Percentiles rank a stretch among this genome's conserved stretches.
Conservation (phyloP, 1,140 invertebrate genomes). For the Nephotettix cincticeps region DNA sequence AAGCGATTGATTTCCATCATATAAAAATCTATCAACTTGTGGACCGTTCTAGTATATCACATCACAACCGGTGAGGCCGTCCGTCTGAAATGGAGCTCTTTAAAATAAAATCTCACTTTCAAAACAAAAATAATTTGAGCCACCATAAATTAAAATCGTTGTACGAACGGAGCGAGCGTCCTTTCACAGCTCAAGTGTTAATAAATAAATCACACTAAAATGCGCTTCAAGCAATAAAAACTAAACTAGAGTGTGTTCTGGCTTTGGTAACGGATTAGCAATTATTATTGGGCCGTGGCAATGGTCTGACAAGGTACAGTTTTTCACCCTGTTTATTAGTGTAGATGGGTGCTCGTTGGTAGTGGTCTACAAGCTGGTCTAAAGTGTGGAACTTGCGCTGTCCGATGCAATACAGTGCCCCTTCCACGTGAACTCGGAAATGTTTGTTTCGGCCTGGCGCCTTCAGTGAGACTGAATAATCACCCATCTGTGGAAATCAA, state of each 20-base stretch:
- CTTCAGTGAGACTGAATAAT: constrained; percentile 98
- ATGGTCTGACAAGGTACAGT: constrained; percentile 83
- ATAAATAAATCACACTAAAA: constrained; percentile 12
- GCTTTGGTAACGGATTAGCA: constrained; percentile 25
- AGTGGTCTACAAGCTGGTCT: constrained; percentile 97
- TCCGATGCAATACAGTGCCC: constrained; percentile 92
- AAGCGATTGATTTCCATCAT: constrained; percentile 2
- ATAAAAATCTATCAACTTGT: background rate
- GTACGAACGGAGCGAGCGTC: background rate
- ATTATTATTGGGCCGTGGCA: constrained; percentile 53
- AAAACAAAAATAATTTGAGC: constrained; percentile 2
- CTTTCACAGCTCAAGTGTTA: background rate
- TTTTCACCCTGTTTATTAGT: constrained; percentile 95
- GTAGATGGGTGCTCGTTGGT: constrained; percentile 97
- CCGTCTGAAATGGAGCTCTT: background rate
- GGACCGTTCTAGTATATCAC: constrained; percentile 5
- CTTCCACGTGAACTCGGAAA: constrained; percentile 96
- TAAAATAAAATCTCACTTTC: background rate
- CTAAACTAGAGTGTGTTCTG: background rate
- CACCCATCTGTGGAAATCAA: constrained; percentile 76
- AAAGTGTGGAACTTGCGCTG: constrained; percentile 95
- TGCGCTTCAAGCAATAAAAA: constrained; percentile 1
- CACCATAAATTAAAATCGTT: constrained; percentile 10
- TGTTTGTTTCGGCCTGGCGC: constrained; percentile 98
- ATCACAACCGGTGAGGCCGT: background rate